A percentile compares a stretch with the other conserved stretches of the same genome.
Conservation (phyloP, 2,113 vertebrate genomes). For the Lagopus leucura region DNA sequence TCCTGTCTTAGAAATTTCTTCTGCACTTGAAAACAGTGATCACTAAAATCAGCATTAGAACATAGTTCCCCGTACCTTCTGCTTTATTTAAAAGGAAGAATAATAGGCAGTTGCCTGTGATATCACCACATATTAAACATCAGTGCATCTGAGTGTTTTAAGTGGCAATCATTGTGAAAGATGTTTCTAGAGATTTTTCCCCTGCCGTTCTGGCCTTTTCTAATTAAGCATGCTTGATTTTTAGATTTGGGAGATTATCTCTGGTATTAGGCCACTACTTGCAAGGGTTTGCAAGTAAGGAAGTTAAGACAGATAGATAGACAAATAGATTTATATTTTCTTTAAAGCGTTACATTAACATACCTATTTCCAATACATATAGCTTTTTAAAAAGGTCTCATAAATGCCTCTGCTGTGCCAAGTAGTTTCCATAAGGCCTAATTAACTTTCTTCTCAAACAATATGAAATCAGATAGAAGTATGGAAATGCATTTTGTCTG, state of each 20-base stretch:
- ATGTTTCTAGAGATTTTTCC: not conserved
- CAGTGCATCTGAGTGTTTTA: not conserved
- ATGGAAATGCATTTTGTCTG: not conserved
- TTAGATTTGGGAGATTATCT: constrained; percentile 37
- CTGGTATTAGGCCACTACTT: constrained; percentile 5
- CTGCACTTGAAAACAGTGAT: not conserved
- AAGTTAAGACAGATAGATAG: not conserved
- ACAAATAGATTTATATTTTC: not conserved
- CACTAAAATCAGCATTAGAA: not conserved
- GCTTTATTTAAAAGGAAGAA: constrained; percentile 19
- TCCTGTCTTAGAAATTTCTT: not conserved
- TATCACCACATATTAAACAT: not conserved
- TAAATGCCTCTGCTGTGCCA: not conserved
- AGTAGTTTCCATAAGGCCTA: not conserved
- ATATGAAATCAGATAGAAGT: not conserved
- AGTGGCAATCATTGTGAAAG: not conserved
- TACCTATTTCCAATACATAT: not conserved
- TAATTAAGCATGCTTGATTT: constrained; percentile 33
- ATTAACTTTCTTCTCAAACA: not conserved
- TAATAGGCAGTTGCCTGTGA: not conserved
- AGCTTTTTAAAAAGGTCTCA: not conserved
- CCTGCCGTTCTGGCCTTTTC: not conserved
- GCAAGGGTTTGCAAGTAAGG: not conserved
- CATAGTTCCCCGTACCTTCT: not conserved
- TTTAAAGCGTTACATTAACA: not conserved